Base-by-base conservation (phyloP, 64 coral and sea anemone species). In the Pachyseris speciosa region DNA sequence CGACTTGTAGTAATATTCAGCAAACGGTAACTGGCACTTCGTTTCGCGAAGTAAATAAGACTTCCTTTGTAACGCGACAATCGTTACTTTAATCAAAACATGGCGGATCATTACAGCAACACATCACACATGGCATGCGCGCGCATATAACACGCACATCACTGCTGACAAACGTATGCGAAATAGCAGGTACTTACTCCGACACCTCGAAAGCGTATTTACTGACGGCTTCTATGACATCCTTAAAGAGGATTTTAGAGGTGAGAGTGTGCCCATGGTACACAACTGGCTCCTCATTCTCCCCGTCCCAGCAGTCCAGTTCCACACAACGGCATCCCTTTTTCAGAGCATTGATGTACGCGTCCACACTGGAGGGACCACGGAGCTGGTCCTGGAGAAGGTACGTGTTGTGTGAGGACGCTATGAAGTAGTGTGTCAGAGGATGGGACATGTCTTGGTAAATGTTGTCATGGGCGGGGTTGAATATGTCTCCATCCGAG, bases 251-350 rank as follows among this genome's bases (percentile, higher is more conserved):
- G 64, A 99, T 95, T 80, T 99, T 99, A 17, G 93, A 95, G 1
- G 97, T 95, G 5, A 95, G 83, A n/a, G 97, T 99, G 70, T 95
- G 89, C 57, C 97, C 97, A 66, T 99, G 97, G 42, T 99, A 99
- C 17, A 99, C 85, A 7, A 99, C 86, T 12, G 97, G 97, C 51
- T 99, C 97, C 17, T 75, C 97, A 53, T 90, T 89, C 1, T 80
- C 86, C 24, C 97, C 97, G 41, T 99, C 97, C 97, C 97, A 99
- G 42, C 97, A 99, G 52, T 99, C 97, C 64, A 99, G 68, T 31
- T 91, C 89, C 1, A 91, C 89, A 71, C 89, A 91, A 27, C 89
- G 77, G 25, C 97, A 99, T 24, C 94, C 94, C 37, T 86, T 78
- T 16, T 90, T 88, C 45, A 99, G 69, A 19, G 97, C 93, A 37